These are phyloP conservation scores for Tachina fera DNA, from an alignment of 2,888 invertebrate genomes.

Conservation along the genomic window DNA sequence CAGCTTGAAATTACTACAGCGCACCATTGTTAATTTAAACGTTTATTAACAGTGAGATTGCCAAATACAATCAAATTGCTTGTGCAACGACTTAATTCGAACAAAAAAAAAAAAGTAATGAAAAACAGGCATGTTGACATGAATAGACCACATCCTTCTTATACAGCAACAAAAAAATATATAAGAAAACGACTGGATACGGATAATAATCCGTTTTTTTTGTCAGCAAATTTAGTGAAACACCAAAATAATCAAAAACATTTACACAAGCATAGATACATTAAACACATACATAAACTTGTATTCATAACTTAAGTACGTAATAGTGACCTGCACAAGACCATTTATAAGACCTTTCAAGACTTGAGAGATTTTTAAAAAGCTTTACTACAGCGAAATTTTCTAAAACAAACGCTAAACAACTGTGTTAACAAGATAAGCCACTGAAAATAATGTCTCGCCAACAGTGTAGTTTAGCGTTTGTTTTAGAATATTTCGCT, in stretches of 20 bases:
- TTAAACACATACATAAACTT: slow-evolving; percentile 72
- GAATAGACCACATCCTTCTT: slow-evolving; percentile 76
- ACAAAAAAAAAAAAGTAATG: slow-evolving; percentile 45
- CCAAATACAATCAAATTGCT: slow-evolving; percentile 72
- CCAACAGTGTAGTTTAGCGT: too few relatives aligned
- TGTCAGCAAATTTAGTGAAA: slow-evolving; percentile 81
- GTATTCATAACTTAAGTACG: background rate
- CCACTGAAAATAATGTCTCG: too few relatives aligned
- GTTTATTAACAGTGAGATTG: slow-evolving; percentile 46
- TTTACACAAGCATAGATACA: slow-evolving; percentile 16
- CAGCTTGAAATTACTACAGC: slow-evolving; percentile 63
- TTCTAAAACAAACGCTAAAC: too few relatives aligned
- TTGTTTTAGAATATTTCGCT: too few relatives aligned
- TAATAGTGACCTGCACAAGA: too few relatives aligned
- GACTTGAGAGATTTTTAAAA: too few relatives aligned
- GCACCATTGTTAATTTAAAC: slow-evolving; percentile 66
- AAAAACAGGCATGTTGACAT: slow-evolving; percentile 67
- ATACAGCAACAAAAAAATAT: slow-evolving; percentile 41
- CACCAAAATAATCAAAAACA: slow-evolving; percentile 70
- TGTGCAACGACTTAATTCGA: slow-evolving; percentile 67
- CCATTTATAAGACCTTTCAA: too few relatives aligned
- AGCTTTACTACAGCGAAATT: too few relatives aligned
- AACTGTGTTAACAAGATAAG: too few relatives aligned
- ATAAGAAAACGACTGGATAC: slow-evolving; percentile 75
- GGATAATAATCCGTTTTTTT: slow-evolving; percentile 81